Evolutionary conservation across 2,888 invertebrate species (phyloP).

Genomic region (Seladonia tumulorum): DNA sequence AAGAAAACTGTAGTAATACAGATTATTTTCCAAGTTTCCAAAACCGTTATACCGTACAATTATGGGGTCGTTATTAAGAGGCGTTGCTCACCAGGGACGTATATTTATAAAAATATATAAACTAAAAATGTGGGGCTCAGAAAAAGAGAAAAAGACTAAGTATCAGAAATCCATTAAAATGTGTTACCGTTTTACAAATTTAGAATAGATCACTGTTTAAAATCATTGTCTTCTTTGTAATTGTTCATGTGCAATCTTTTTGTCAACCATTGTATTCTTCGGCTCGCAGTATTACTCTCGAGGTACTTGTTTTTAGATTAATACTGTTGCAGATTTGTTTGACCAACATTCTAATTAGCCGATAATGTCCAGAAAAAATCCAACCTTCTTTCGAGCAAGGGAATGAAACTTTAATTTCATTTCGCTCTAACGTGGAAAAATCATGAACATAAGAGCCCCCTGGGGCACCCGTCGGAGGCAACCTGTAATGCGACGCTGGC

Average conservation of each 20-base stretch:
- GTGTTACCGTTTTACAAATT: neutral
- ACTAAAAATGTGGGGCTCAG: too few relatives aligned
- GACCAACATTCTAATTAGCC: neutral
- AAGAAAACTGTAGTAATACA: too few relatives aligned
- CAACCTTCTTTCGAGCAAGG: neutral
- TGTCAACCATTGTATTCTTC: neutral
- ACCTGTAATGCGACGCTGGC: constrained; percentile 8
- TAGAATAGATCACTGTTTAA: too few relatives aligned
- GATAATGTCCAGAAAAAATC: neutral
- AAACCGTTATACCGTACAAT: neutral
- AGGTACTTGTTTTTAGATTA: neutral
- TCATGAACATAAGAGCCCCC: constrained; percentile 1
- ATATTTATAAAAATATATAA: neutral
- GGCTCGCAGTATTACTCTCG: neutral
- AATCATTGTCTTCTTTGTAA: too few relatives aligned
- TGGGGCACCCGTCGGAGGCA: neutral
- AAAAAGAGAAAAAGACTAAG: neutral
- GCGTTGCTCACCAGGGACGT: neutral
- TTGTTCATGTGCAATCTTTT: too few relatives aligned
- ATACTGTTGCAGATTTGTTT: neutral
- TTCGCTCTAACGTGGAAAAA: neutral
- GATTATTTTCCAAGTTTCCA: too few relatives aligned
- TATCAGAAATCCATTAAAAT: neutral
- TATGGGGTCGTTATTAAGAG: neutral
- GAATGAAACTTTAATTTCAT: neutral